A percentile compares a stretch with the other conserved stretches of the same genome.
These are phyloP conservation scores for Raja brachyura DNA, from an alignment of 2,113 vertebrate genomes.

Conservation along the genomic window DNA sequence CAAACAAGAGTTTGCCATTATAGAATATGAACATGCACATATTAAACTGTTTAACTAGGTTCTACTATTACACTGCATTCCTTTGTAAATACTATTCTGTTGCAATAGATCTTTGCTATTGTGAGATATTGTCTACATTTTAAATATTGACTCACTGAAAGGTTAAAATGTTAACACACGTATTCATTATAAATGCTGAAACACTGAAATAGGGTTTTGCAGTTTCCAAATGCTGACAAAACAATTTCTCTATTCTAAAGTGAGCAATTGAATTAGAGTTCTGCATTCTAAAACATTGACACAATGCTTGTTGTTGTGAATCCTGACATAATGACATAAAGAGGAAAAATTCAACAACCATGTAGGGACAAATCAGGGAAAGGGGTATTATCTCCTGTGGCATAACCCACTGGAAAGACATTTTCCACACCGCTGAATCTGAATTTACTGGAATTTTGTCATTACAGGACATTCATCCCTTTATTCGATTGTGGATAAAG, in stretches of 20 bases:
- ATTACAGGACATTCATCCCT: not conserved
- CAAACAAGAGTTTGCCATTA: not conserved
- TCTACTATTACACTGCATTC: not conserved
- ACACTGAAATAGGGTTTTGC: conserved; percentile 1
- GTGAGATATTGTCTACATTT: not conserved
- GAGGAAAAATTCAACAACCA: not conserved
- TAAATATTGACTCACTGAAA: not conserved
- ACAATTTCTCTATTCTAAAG: not conserved
- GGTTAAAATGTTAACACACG: not conserved
- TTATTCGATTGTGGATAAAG: not conserved
- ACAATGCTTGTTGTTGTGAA: not conserved
- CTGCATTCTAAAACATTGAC: not conserved
- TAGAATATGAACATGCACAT: not conserved
- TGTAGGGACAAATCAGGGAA: not conserved
- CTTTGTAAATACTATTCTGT: not conserved
- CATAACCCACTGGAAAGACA: not conserved
- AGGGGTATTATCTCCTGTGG: not conserved
- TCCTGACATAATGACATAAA: not conserved
- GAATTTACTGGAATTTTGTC: not conserved
- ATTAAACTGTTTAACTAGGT: not conserved
- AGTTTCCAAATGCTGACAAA: not conserved
- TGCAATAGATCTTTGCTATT: not conserved
- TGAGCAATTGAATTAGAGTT: not conserved
- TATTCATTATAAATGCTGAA: not conserved
- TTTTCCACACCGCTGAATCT: not conserved